Percentiles rank a stretch among this genome's conserved stretches.
phyloP scores from a whole-genome alignment of 1,140 invertebrate species.

The Lethrus apterus region DNA sequence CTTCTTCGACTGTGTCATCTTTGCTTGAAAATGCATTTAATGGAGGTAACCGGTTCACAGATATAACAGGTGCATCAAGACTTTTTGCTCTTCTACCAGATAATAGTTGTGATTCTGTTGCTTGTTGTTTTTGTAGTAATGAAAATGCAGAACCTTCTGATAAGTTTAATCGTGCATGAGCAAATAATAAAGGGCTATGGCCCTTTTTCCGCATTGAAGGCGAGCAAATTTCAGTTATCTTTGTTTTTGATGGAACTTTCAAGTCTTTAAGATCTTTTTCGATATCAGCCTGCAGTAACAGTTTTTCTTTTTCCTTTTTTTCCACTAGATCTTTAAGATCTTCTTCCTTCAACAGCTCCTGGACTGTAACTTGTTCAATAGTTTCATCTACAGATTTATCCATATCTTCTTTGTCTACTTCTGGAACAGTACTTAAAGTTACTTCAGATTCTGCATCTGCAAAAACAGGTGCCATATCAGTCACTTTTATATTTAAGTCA shows the following conservation, averaged over 20 bases:
- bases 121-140: slow-evolving; percentile 63
- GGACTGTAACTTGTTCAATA: slow-evolving; percentile 43
- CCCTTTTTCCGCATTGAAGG: slow-evolving; percentile 56
- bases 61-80: slow-evolving; percentile 73
- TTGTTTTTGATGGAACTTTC: slow-evolving; percentile 37
- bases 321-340: slow-evolving; percentile 32
- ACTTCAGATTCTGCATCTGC: slow-evolving; percentile 15
- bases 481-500: slow-evolving; percentile 43
- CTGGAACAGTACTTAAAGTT: slow-evolving; percentile 29
- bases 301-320: slow-evolving; percentile 35
- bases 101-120: slow-evolving; percentile 56
- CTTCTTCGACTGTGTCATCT: slow-evolving; percentile 72
- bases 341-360: slow-evolving; percentile 49
- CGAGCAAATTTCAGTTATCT: slow-evolving; percentile 42
- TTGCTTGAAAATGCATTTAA: slow-evolving; percentile 80
- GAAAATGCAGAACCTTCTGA: slow-evolving; percentile 72
- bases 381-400: slow-evolving; percentile 40
- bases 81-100: slow-evolving; percentile 67
- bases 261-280: slow-evolving; percentile 37
- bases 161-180: slow-evolving; percentile 65
- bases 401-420: slow-evolving; percentile 30
- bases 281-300: slow-evolving; percentile 34
- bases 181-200: slow-evolving; percentile 69
- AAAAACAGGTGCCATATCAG: slow-evolving; percentile 37
- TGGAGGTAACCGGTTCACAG: slow-evolving; percentile 67